These are phyloP conservation scores for Pristionchus arcanus DNA, from an alignment of 2,888 invertebrate species.

Conservation along the genomic window DNA sequence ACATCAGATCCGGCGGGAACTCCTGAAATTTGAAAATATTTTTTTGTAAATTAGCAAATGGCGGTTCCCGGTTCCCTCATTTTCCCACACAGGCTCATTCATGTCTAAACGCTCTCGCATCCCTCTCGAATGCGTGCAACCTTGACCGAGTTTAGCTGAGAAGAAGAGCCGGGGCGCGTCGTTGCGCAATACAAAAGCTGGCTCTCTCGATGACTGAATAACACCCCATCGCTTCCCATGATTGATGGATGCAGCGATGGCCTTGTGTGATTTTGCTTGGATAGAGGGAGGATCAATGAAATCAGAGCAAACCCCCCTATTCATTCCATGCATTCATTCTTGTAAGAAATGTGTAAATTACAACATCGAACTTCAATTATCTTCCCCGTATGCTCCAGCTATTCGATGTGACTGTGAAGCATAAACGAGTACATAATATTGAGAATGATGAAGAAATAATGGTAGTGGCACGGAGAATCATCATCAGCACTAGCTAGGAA, in stretches of 20 bases:
- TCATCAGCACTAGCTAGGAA: too few species aligned
- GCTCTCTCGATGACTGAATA: slow-evolving; percentile 3
- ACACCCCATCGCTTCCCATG: slow-evolving; percentile 1
- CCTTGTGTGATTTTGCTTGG: background rate
- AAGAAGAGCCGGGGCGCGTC: background rate
- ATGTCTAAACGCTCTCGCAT: background rate
- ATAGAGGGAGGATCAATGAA: background rate
- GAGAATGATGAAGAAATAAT: too few species aligned
- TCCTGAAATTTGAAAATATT: slow-evolving; percentile 1
- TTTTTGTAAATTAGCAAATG: background rate
- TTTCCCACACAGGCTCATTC: background rate
- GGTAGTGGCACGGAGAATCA: too few species aligned
- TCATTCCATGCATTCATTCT: too few species aligned
- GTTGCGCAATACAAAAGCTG: slow-evolving; percentile 46
- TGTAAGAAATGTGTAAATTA: too few species aligned
- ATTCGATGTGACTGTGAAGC: too few species aligned
- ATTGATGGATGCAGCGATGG: background rate
- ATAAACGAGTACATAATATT: too few species aligned
- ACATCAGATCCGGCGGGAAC: slow-evolving; percentile 30
- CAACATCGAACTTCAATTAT: too few species aligned
- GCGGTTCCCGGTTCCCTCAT: background rate
- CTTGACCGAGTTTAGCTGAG: slow-evolving; percentile 31
- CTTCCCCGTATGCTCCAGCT: too few species aligned
- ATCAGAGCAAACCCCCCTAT: background rate
- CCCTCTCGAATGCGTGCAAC: background rate